Evolutionary conservation across 2,797 vertebrate genomes (phyloP), one percentile per base, ranked within the genome.

Genomic region (Enoplosus armatus): DNA sequence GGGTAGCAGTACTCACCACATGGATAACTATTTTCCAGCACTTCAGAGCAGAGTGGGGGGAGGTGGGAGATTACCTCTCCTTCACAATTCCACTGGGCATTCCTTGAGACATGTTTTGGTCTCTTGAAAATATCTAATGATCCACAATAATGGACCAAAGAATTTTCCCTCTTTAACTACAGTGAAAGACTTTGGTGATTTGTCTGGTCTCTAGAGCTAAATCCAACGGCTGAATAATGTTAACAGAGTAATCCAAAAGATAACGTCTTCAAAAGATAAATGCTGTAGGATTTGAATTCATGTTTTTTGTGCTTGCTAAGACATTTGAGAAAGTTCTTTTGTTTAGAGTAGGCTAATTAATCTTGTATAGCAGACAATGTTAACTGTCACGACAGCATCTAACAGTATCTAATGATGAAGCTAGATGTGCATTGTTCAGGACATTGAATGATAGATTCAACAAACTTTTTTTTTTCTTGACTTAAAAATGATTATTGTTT

Each of bases 1-100:
- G 97, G 97, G 91, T 97, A 8, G 93, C 95, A n/a, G 93, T 96
- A 16, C 95, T 98, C 65, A 96, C 96, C 9, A 96, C 97, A 2
- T 98, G 97, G 97, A 97, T 97, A 74, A 96, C 96, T 48, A 95
- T 98, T 85, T 98, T 96, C 89, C 97, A 98, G 90, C 96, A 96
- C 69, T 96, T 93, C 90, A 94, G 97, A 78, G 96, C 97, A 33
- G 85, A 93, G 68, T 98, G 97, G 97, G 97, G 97, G 1, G 97
- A 95, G 53, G 91, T 97, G 72, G 97, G 96, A 2, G 97, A 98
- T 85, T 95, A 97, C 79, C 94, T 98, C 16, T 98, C 97, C 61
- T 98, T 98, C 87, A 98, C 97, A 43, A 98, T 98, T 81, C 97
- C 97, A 1, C 90, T 98, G 41, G 97, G 97, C 29, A 96, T 94